phyloP scores from a whole-genome alignment of 2,113 vertebrate genomes.

The Forbesichthys agassizii region DNA sequence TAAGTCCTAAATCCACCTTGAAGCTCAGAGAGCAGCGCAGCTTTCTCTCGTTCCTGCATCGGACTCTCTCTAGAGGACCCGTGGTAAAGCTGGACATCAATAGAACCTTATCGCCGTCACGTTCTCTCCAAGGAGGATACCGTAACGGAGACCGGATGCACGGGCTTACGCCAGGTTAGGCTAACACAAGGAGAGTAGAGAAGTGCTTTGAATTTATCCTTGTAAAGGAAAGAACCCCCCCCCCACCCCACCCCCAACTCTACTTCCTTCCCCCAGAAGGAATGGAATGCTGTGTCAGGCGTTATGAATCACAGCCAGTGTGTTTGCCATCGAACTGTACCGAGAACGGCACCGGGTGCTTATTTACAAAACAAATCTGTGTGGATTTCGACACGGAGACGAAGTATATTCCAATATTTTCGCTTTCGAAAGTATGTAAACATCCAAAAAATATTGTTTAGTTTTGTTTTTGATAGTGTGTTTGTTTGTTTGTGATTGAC shows the following conservation, averaged over 20 bases:
- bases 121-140: constrained; percentile 50
- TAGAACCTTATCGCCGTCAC: constrained; percentile 52
- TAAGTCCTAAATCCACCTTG: background rate
- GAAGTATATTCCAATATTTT: too few species aligned
- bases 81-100: constrained; percentile 61
- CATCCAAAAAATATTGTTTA: too few species aligned
- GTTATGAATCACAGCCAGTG: constrained; percentile 41
- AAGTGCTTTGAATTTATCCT: constrained; percentile 71
- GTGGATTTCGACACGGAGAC: too few species aligned
- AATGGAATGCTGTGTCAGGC: constrained; percentile 66
- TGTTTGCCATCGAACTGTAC: background rate
- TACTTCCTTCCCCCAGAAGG: constrained; percentile 70
- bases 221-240: constrained; percentile 64
- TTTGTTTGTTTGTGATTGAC: background rate
- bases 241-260: constrained; percentile 1
- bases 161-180: constrained; percentile 50
- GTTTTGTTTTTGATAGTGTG: background rate
- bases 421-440: too few species aligned
- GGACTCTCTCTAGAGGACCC: constrained; percentile 20
- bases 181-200: constrained; percentile 53
- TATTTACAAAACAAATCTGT: too few species aligned
- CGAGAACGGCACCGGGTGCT: background rate
- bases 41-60: constrained; percentile 4
- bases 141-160: constrained; percentile 68
- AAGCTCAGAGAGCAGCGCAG: background rate